Evolutionary conservation across 64 coral and sea anemone genomes (phyloP), one percentile per base, ranked within the genome.

Genomic region (Actinia tenebrosa): DNA sequence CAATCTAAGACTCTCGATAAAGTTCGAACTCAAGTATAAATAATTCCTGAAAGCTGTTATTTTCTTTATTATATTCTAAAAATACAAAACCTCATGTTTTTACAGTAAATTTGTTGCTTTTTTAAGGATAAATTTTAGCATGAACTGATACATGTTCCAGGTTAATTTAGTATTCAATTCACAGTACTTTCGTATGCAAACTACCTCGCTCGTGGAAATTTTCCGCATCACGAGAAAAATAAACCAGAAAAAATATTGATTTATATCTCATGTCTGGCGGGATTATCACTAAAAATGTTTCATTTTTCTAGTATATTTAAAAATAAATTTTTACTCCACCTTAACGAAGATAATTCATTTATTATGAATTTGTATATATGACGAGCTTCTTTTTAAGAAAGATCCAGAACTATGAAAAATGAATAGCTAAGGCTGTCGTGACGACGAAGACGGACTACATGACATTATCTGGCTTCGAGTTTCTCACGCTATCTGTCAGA

Each of bases 401-500:
- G 23, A 75, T 75, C 26, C 69, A 75, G 69, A 75, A 75, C 13
- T 66, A 75, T 42, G 10, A 75, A 75, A 69, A 75, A 30, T 75
- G 69, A 30, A 75, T 42, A 42, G 56, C 5, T 58, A 27, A 42
- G 25, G 25, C 25, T 75, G 14, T 75, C 69, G 69, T 75, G 69
- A 75, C 69, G 69, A 4, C 0, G 26, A 75, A 75, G 69, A 30
- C 26, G 27, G 15, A 14, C 27, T 75, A 30, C 69, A 75, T 30
- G 69, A 75, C 69, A 75, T 75, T 14, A 30, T 30, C 4, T 3
- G 30, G 1, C 30, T 37, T 42, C 2, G 69, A 42, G 10, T 2
- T 75, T 75, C 69, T 75, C 69, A 75, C 69, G 69, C 69, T 15
- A 75, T 75, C 69, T 75, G 69, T 75, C 26, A 75, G 14, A 42